phyloP scores from a whole-genome alignment of 2,797 vertebrate genomes.

The Poeciliopsis turneri region DNA sequence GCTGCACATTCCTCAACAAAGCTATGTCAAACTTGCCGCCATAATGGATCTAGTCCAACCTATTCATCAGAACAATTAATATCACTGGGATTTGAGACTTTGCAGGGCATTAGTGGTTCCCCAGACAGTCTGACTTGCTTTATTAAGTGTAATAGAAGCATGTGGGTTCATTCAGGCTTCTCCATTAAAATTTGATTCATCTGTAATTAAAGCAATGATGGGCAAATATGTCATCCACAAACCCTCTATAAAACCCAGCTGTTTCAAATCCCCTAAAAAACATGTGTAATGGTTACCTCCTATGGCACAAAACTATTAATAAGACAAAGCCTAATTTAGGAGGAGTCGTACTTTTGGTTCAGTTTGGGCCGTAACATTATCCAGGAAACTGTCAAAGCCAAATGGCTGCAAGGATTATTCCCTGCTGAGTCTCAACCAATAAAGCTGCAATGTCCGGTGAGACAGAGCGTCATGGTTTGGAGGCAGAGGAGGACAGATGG shows the following conservation, averaged over 20 bases:
- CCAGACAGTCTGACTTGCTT: constrained; percentile 5
- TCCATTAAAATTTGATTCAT: constrained; percentile 3
- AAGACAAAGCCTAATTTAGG: constrained; percentile 16
- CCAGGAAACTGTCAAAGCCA: constrained; percentile 38
- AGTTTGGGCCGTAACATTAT: constrained; percentile 42
- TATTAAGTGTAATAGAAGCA: not conserved
- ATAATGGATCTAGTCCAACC: constrained; percentile 12
- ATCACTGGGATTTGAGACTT: constrained; percentile 33
- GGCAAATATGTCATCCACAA: not conserved
- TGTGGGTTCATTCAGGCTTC: not conserved
- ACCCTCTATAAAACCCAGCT: not conserved
- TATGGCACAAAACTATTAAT: not conserved
- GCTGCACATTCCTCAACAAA: constrained; percentile 2
- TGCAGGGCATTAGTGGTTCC: constrained; percentile 5
- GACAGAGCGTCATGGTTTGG: constrained; percentile 6
- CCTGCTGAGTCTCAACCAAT: constrained; percentile 39
- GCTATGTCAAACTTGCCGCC: not conserved
- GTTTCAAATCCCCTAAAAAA: not conserved
- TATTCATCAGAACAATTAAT: constrained; percentile 24
- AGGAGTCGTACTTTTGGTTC: constrained; percentile 3
- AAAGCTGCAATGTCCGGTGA: constrained; percentile 28
- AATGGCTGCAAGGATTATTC: constrained; percentile 18
- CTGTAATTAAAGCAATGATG: not conserved
- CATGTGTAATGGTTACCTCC: not conserved
- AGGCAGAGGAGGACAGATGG: constrained; percentile 12